phyloP scores from a whole-genome alignment of 2,888 invertebrate genomes.

The Torymus tubicola region DNA sequence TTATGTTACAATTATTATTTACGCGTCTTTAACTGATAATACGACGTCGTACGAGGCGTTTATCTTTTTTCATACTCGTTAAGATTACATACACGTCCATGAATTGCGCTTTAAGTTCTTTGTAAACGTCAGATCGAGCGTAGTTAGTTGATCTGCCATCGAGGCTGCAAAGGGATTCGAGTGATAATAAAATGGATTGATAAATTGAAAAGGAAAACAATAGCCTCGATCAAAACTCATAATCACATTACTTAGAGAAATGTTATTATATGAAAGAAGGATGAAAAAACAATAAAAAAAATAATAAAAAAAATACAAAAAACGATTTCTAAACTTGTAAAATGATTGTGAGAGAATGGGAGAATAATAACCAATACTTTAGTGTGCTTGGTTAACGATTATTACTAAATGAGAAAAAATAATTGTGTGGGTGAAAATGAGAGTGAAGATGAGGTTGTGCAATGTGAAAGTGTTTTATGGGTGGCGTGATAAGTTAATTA shows the following conservation, averaged over 20 bases:
- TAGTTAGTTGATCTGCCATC: conserved; percentile 43
- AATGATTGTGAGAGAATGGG: conserved; percentile 53
- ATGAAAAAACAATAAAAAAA: conserved; percentile 52
- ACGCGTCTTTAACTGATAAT: conserved; percentile 30
- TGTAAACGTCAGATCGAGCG: conserved; percentile 40
- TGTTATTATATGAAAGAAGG: conserved; percentile 51
- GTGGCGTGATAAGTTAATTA: conserved; percentile 67
- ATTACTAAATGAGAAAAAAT: conserved; percentile 59
- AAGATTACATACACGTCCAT: conserved; percentile 57
- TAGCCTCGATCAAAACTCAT: conserved; percentile 55
- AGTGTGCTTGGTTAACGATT: conserved; percentile 51
- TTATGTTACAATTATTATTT: conserved; percentile 49
- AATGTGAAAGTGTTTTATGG: conserved; percentile 60
- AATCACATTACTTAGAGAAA: conserved; percentile 59
- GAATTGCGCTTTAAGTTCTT: conserved; percentile 49
- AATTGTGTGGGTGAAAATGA: conserved; percentile 61
- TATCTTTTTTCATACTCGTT: conserved; percentile 44
- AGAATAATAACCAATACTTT: conserved; percentile 55
- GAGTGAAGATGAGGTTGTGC: conserved; percentile 60
- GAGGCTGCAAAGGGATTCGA: conserved; percentile 32
- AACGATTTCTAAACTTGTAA: conserved; percentile 60
- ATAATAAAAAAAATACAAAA: conserved; percentile 52
- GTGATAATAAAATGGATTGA: conserved; percentile 29
- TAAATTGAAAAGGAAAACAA: conserved; percentile 6
- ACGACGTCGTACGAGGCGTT: conserved; percentile 22